Evolutionary conservation across 2,888 invertebrate species (phyloP).

Genomic region (Parasteatoda lunata): DNA sequence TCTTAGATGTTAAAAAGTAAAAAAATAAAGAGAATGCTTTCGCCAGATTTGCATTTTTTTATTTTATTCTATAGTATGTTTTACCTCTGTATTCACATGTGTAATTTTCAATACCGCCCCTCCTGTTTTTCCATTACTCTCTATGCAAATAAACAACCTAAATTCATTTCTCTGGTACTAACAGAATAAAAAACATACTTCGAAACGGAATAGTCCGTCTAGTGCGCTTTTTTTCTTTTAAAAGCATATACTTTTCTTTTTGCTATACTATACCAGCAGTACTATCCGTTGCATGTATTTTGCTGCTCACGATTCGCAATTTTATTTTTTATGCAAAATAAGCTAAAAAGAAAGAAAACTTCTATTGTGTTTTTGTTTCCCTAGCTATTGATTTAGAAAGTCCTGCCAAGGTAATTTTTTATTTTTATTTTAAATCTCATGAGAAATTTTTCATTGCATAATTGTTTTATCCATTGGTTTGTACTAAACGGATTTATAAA

Average conservation of each 20-base stretch:
- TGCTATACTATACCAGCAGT: neutral
- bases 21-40: constrained; percentile 5
- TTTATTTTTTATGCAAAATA: neutral
- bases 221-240: neutral
- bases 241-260: neutral
- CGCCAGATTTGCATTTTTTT: constrained; percentile 12
- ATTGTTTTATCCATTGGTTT: too few species aligned
- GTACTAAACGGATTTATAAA: too few species aligned
- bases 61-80: neutral
- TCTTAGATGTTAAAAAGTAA: neutral
- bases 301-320: neutral
- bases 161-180: constrained; percentile 25
- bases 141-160: constrained; percentile 17
- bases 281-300: neutral
- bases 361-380: neutral
- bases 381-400: neutral
- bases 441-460: too few species aligned
- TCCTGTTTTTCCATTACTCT: constrained; percentile 22
- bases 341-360: neutral
- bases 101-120: neutral
- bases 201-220: too few species aligned
- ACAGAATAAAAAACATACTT: constrained; percentile 7
- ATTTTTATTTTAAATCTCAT: too few species aligned
- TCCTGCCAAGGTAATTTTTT: too few species aligned
- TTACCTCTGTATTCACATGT: constrained; percentile 7